Percentiles rank a stretch among this genome's conserved stretches.
phyloP scores from a whole-genome alignment of 1,140 invertebrate genomes.

The Physella acuta region DNA sequence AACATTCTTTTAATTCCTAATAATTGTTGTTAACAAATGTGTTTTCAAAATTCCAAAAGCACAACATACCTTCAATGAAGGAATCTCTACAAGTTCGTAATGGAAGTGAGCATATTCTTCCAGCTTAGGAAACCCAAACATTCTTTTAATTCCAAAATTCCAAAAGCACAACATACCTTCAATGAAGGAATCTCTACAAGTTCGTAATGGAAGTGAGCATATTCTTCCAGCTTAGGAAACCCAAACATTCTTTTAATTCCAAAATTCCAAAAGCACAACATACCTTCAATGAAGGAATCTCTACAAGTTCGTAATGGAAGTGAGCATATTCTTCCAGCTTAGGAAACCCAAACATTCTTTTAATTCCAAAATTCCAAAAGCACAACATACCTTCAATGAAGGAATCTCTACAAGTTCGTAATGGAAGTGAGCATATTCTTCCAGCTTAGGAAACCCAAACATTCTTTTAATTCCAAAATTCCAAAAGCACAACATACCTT shows the following conservation, averaged over 20 bases:
- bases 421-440: conserved; percentile 98
- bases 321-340: conserved; percentile 97
- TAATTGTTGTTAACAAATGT: no score
- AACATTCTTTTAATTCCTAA: no score
- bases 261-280: no score
- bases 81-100: conserved; percentile 87
- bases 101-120: conserved; percentile 99
- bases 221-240: conserved; percentile 94
- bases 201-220: conserved; percentile 98
- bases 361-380: no score
- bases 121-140: conserved; percentile 86
- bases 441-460: conserved; percentile 89
- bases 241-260: no score
- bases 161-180: conserved; percentile 46
- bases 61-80: conserved; percentile 43
- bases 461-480: no score
- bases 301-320: conserved; percentile 94
- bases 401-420: conserved; percentile 87
- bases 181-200: conserved; percentile 73
- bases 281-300: conserved; percentile 64
- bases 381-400: conserved; percentile 43
- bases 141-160: no score
- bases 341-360: no score
- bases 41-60: no score
- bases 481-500: conserved; percentile 39